Evolutionary conservation across 2,113 vertebrate species (phyloP).

Genomic region (Connochaetes taurinus): DNA sequence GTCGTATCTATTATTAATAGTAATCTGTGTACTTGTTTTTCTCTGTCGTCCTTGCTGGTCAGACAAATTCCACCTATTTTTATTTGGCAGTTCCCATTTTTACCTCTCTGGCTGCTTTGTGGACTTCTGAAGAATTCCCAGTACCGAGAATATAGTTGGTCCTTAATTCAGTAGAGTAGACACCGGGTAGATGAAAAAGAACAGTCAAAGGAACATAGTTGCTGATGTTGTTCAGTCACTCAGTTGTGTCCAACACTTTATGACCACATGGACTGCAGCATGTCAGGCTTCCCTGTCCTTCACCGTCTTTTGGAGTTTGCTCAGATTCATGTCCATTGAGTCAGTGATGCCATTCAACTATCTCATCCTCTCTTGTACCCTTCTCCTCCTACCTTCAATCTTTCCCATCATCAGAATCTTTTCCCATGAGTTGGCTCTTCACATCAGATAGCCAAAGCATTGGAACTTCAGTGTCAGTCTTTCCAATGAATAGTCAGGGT

Average conservation of each 20-base stretch:
- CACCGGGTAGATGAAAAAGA: neutral
- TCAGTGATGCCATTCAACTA: neutral
- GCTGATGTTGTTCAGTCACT: neutral
- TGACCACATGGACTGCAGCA: neutral
- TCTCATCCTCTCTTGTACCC: neutral
- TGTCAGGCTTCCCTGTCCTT: neutral
- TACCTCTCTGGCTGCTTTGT: neutral
- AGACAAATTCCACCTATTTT: neutral
- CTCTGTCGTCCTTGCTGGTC: neutral
- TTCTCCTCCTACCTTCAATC: neutral
- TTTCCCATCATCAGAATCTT: neutral
- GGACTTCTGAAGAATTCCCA: neutral
- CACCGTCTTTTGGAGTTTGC: neutral
- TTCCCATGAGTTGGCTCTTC: neutral
- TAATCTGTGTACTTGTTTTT: neutral
- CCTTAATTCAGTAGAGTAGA: neutral
- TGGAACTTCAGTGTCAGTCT: neutral
- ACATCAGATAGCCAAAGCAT: neutral
- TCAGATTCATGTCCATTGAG: neutral
- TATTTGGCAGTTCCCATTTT: neutral
- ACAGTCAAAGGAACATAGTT: rapidly evolving
- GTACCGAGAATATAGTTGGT: neutral
- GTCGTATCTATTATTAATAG: neutral
- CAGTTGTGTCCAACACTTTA: neutral
- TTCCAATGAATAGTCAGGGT: neutral